These are phyloP conservation scores for Tachysurus fulvidraco DNA, from an alignment of 2,113 vertebrate genomes.

Conservation along the genomic window DNA sequence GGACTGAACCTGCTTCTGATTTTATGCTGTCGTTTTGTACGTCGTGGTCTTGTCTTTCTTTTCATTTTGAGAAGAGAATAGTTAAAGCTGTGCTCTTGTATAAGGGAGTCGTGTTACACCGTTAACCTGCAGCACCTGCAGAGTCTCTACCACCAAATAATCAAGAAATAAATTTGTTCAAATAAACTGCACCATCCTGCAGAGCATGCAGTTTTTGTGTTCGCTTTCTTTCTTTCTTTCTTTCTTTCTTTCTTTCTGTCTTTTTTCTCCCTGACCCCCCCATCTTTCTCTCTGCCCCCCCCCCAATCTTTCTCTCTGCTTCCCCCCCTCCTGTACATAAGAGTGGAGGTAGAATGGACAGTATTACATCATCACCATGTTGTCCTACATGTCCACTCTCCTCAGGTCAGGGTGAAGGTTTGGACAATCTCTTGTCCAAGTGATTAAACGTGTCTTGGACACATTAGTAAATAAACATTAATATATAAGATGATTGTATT, in stretches of 20 bases:
- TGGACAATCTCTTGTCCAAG: background rate
- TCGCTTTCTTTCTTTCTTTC: background rate
- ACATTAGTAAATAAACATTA: background rate
- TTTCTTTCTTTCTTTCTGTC: no score
- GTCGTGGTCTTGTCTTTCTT: conserved; percentile 22
- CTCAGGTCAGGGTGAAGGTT: background rate
- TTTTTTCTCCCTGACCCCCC: no score
- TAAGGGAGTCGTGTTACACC: background rate
- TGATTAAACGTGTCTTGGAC: background rate
- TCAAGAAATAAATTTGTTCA: conserved; percentile 32
- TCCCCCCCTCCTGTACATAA: no score
- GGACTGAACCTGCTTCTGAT: conserved; percentile 3
- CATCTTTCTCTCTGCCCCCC: no score
- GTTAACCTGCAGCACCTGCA: conserved; percentile 18
- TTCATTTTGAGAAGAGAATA: conserved; percentile 22
- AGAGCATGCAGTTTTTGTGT: background rate
- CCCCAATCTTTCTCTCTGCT: no score
- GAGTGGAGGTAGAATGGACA: background rate
- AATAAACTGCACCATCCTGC: background rate
- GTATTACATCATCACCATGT: background rate
- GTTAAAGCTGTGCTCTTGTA: conserved; percentile 15
- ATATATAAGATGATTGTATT: background rate
- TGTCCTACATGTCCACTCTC: background rate
- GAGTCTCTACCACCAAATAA: conserved; percentile 33
- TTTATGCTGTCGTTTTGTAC: background rate